Conservation (phyloP, 1,140 invertebrate species). For the Cecropterus lyciades region DNA sequence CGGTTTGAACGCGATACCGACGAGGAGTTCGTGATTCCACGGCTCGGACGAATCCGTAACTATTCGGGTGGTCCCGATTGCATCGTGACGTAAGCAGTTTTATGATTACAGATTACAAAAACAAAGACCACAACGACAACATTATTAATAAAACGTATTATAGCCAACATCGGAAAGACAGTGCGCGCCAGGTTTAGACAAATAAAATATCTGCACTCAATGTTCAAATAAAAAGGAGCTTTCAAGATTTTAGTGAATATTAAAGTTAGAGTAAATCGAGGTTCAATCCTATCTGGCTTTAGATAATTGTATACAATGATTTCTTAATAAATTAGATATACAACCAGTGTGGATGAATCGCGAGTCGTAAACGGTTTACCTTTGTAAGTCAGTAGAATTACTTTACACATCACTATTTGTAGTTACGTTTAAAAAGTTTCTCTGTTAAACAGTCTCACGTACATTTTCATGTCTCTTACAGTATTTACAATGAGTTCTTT, state of each 20-base stretch:
- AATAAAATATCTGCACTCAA: slow-evolving; percentile 82
- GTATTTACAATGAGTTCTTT: slow-evolving; percentile 9
- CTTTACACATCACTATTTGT: slow-evolving; percentile 52
- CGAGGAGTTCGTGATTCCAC: slow-evolving; percentile 48
- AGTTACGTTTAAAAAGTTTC: slow-evolving; percentile 51
- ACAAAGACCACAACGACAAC: slow-evolving; percentile 44
- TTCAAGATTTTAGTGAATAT: slow-evolving; percentile 83
- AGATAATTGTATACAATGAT: slow-evolving; percentile 83
- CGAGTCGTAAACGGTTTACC: slow-evolving; percentile 49
- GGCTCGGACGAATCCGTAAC: slow-evolving; percentile 40
- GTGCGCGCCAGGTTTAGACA: slow-evolving; percentile 80
- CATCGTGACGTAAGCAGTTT: slow-evolving; percentile 59
- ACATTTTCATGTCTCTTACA: slow-evolving; percentile 32
- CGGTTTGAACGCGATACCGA: slow-evolving; percentile 37
- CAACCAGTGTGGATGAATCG: slow-evolving; percentile 44
- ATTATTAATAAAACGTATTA: slow-evolving; percentile 48
- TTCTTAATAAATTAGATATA: slow-evolving; percentile 67
- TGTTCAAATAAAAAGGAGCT: slow-evolving; percentile 84
- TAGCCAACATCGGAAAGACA: slow-evolving; percentile 51
- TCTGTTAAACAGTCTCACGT: slow-evolving; percentile 19
- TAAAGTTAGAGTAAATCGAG: slow-evolving; percentile 77
- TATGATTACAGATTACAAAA: slow-evolving; percentile 59
- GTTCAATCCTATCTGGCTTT: slow-evolving; percentile 79
- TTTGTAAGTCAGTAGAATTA: slow-evolving; percentile 61
- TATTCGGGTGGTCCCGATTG: slow-evolving; percentile 57